Conservation (phyloP, 2,797 vertebrate genomes). For the Tauraco hartlaubi region DNA sequence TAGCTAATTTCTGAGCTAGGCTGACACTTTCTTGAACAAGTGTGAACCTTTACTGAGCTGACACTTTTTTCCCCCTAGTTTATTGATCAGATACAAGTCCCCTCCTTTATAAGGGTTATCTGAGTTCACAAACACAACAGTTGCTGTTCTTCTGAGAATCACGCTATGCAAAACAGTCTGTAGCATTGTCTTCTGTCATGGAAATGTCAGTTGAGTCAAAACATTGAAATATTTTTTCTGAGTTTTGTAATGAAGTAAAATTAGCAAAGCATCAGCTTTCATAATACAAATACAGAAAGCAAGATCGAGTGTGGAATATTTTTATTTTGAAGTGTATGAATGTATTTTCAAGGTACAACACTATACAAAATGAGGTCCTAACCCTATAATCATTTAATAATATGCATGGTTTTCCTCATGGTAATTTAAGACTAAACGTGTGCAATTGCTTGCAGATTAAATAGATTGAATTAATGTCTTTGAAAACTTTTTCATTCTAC, state of each 20-base stretch:
- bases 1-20: not conserved
- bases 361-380: not conserved
- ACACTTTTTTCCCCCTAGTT: accelerated
- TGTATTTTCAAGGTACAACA: not conserved
- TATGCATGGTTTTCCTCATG: not conserved
- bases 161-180: not conserved
- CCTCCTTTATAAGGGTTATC: not conserved
- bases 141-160: not conserved
- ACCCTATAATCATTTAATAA: not conserved
- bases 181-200: not conserved
- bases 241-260: not conserved
- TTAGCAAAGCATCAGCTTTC: not conserved
- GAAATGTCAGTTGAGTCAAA: not conserved
- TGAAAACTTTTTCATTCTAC: not conserved
- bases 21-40: not conserved
- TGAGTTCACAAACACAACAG: not conserved
- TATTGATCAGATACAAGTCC: not conserved
- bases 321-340: not conserved
- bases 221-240: not conserved
- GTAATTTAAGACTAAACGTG: not conserved
- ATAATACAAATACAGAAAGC: not conserved
- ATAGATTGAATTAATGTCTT: not conserved
- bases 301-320: not conserved
- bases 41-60: not conserved
- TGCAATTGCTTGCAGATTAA: not conserved